phyloP scores from a whole-genome alignment of 2,113 vertebrate species.

The Sturnira hondurensis region DNA sequence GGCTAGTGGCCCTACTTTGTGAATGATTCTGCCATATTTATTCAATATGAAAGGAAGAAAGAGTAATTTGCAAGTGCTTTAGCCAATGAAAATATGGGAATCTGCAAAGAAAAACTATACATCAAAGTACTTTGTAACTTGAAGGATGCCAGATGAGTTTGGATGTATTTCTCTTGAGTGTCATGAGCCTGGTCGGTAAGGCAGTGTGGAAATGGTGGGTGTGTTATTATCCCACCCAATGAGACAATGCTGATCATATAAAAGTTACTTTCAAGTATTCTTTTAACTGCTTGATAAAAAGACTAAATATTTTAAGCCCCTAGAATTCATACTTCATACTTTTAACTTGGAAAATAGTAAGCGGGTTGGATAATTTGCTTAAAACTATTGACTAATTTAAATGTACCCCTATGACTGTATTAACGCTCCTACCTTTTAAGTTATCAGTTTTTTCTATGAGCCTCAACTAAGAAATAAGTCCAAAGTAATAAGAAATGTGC shows the following conservation, averaged over 20 bases:
- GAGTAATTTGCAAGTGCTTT: neutral
- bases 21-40: neutral
- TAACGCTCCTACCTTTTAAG: neutral
- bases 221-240: neutral
- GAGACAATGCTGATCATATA: neutral
- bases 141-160: conserved; percentile 29
- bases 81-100: neutral
- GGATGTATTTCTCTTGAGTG: neutral
- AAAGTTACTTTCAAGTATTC: conserved; percentile 19
- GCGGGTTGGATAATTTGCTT: neutral
- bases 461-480: neutral
- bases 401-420: neutral
- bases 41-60: neutral
- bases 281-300: neutral
- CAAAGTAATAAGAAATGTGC: neutral
- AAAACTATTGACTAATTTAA: neutral
- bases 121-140: neutral
- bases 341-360: neutral
- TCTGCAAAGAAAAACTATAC: neutral
- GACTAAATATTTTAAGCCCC: neutral
- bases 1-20: neutral
- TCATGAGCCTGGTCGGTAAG: neutral
- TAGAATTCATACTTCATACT: neutral
- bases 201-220: neutral
- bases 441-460: neutral